Evolutionary conservation across 2,888 invertebrate genomes (phyloP).

Genomic region (Eudasyphora cyanicolor): DNA sequence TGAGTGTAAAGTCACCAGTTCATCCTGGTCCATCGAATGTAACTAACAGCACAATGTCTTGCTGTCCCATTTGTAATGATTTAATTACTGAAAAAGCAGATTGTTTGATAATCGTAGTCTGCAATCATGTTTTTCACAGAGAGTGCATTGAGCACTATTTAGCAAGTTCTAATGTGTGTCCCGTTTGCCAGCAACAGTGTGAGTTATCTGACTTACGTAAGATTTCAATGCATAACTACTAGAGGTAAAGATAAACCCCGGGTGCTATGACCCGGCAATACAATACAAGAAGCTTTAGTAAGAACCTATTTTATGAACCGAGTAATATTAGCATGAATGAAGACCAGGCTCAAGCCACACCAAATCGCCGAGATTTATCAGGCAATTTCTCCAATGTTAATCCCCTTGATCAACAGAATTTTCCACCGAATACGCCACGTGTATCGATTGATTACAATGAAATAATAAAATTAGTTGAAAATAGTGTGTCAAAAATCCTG

Average conservation of each 20-base stretch:
- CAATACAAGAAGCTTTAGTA: not conserved
- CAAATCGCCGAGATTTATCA: no score
- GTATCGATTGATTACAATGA: not conserved
- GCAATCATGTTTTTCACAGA: slow-evolving; percentile 21
- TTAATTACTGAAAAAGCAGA: not conserved
- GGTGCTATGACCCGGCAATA: not conserved
- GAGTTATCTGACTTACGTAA: slow-evolving; percentile 20
- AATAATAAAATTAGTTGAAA: slow-evolving; percentile 2
- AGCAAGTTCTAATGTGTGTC: not conserved
- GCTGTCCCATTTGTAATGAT: no score
- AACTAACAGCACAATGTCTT: no score
- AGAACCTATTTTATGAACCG: no score
- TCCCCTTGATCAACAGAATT: not conserved
- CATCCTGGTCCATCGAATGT: no score
- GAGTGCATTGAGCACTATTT: slow-evolving; percentile 14
- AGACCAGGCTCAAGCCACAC: not conserved
- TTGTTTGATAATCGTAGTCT: not conserved
- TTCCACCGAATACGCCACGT: not conserved
- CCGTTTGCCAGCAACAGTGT: slow-evolving; percentile 3
- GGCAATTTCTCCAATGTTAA: no score
- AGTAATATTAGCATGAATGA: not conserved
- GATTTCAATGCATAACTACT: not conserved
- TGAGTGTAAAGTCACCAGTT: no score
- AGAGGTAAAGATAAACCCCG: not conserved
- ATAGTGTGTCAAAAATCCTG: not conserved